Evolutionary conservation across 2,797 vertebrate species (phyloP).

Genomic region (Momotus momota): DNA sequence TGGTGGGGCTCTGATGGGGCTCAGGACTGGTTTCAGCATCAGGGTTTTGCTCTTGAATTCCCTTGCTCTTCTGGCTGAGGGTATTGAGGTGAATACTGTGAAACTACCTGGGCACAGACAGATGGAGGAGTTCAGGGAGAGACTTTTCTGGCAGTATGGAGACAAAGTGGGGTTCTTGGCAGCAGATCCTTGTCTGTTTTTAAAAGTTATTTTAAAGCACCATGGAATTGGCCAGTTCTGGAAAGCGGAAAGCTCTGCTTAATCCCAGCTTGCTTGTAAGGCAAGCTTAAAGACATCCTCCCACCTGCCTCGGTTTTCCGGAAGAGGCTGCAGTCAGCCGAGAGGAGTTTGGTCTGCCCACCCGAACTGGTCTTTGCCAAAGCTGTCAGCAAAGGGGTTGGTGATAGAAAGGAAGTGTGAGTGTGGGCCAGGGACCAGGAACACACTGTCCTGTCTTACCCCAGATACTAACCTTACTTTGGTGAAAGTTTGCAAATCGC

Average conservation of each 20-base stretch:
- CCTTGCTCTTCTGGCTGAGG: not conserved
- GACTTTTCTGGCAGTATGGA: not conserved
- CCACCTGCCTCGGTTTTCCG: slow-evolving; percentile 25
- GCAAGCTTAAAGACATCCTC: slow-evolving; percentile 19
- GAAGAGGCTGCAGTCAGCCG: not conserved
- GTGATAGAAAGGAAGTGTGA: slow-evolving; percentile 30
- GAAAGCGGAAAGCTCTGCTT: not conserved
- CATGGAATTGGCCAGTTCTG: not conserved
- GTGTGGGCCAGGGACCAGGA: not conserved
- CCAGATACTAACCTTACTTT: slow-evolving; percentile 19
- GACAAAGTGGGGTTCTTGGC: not conserved
- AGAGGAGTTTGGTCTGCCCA: slow-evolving; percentile 33
- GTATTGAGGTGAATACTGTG: not conserved
- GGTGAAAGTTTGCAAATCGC: not conserved
- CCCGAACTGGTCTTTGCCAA: slow-evolving; percentile 5
- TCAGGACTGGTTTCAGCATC: not conserved
- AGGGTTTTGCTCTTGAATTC: not conserved
- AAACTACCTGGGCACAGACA: not conserved
- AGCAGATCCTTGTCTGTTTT: not conserved
- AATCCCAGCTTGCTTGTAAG: slow-evolving; percentile 24
- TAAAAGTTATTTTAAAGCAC: not conserved
- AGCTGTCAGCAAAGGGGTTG: slow-evolving; percentile 19
- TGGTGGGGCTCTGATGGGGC: not conserved
- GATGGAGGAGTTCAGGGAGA: not conserved
- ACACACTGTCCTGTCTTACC: not conserved